Percentiles rank a stretch among this genome's conserved stretches.
phyloP scores from a whole-genome alignment of 53 echinoderm and acorn worm species.

The Apostichopus leukothele region DNA sequence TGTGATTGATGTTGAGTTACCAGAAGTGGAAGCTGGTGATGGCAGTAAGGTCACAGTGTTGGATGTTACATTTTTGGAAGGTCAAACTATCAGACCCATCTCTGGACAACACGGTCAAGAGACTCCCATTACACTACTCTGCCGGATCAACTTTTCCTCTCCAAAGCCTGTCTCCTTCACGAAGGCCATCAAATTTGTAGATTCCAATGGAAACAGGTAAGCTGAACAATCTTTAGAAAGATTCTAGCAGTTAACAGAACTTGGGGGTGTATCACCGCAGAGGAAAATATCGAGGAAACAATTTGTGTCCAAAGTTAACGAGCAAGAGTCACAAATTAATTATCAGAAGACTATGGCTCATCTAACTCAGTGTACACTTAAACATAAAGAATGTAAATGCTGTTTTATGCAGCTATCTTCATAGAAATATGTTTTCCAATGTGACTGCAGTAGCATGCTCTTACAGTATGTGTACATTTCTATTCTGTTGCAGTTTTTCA shows the following conservation, averaged over 20 bases:
- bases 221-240: neutral
- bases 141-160: constrained; percentile 89
- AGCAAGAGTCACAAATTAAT: too few species aligned
- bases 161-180: constrained; percentile 97
- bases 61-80: constrained; percentile 85
- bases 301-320: too few species aligned
- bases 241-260: too few species aligned
- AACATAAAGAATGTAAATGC: too few species aligned
- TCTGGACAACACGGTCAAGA: constrained; percentile 75
- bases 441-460: too few species aligned
- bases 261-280: too few species aligned
- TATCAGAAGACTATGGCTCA: too few species aligned
- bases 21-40: constrained; percentile 90
- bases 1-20: constrained; percentile 92
- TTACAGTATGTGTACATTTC: too few species aligned
- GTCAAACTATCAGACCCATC: constrained; percentile 86
- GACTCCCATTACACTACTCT: constrained; percentile 80
- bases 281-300: too few species aligned
- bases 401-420: too few species aligned
- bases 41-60: constrained; percentile 89
- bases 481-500: constrained; percentile 65
- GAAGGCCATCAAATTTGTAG: constrained; percentile 88
- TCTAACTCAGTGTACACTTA: too few species aligned
- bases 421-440: too few species aligned
- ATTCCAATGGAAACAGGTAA: constrained; percentile 88